Evolutionary conservation across 2,888 invertebrate genomes (phyloP).

Genomic region (Pocota personata): DNA sequence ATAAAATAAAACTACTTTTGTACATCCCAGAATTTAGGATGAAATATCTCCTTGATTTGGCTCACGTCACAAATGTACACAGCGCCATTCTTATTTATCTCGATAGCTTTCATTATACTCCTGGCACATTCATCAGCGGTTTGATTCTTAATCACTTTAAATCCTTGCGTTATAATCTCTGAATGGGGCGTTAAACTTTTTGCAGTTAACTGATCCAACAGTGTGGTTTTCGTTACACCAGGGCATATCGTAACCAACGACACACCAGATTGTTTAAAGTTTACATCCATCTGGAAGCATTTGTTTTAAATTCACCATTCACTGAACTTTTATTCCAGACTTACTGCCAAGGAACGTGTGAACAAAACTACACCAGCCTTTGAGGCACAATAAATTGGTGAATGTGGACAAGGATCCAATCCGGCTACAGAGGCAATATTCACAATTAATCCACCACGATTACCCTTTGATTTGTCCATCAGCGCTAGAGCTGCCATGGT

Average conservation of each 20-base stretch:
- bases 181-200: slow-evolving; percentile 54
- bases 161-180: slow-evolving; percentile 36
- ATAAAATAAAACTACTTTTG: too few relatives aligned
- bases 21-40: slow-evolving; percentile 32
- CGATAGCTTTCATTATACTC: slow-evolving; percentile 74
- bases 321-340: neutral
- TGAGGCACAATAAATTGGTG: slow-evolving; percentile 80
- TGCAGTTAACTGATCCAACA: slow-evolving; percentile 68
- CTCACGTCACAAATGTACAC: slow-evolving; percentile 76
- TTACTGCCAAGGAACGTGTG: slow-evolving; percentile 79
- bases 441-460: slow-evolving; percentile 81
- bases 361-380: slow-evolving; percentile 82
- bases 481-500: slow-evolving; percentile 80
- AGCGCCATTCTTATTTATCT: slow-evolving; percentile 75
- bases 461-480: slow-evolving; percentile 81
- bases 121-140: slow-evolving; percentile 74
- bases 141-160: slow-evolving; percentile 65
- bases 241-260: slow-evolving; percentile 77
- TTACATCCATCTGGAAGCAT: slow-evolving; percentile 74
- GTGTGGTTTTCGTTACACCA: slow-evolving; percentile 73
- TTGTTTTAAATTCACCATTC: too few relatives aligned
- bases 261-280: slow-evolving; percentile 75
- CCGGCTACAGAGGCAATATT: slow-evolving; percentile 82
- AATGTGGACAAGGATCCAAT: slow-evolving; percentile 73
- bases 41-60: slow-evolving; percentile 68